Base-by-base conservation (phyloP, 30 jellyfish, hydroid and myxozoan genomes). In the Catostylus mosaicus region DNA sequence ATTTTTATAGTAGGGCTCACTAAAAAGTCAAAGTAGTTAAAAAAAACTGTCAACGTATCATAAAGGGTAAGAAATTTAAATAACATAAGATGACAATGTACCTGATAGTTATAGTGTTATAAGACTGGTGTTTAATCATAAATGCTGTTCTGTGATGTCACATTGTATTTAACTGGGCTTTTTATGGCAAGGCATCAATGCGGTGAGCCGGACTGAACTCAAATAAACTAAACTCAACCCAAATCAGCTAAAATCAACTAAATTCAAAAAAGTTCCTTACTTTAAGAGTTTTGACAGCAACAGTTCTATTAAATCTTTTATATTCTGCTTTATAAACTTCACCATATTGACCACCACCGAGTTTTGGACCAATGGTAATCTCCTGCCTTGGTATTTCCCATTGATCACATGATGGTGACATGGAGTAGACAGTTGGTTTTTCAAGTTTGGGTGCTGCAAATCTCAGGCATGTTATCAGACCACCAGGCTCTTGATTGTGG, bases 321-420 rank as follows among this genome's bases (percentile, higher is more conserved):
- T 93, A 93, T 57, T 87, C 97, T 12, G 98, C 98, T 76, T 87
- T 86, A 68, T 93, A 93, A 18, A 93, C 98, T 50, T 93, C 98
- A 2, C 98, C 98, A 78, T 93, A 93, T 62, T 93, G 98, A 0
- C 98, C 98, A 16, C 97, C 97, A 12, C 98, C 98, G 30, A 93
- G 95, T 57, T 93, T 93, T 54, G 89, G 97, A 35, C 98, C 90
- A 72, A 93, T 93, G n/a, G 88, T 82, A 19, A 93, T 93, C 43
- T 93, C 98, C 81, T 75, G 90, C 57, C 98, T 68, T 20, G 97
- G 91, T 0, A 93, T 72, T 72, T 93, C 98, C 98, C 98, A 93
- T 45, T 93, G 94, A 72, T 93, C 98, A 31, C 87, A 93, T 45
- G 71, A 73, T 0, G 97, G 98, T 30, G 96, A 79, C 82, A 93